Base-by-base conservation (phyloP, 1,140 invertebrate genomes). In the Trichonephila inaurata region DNA sequence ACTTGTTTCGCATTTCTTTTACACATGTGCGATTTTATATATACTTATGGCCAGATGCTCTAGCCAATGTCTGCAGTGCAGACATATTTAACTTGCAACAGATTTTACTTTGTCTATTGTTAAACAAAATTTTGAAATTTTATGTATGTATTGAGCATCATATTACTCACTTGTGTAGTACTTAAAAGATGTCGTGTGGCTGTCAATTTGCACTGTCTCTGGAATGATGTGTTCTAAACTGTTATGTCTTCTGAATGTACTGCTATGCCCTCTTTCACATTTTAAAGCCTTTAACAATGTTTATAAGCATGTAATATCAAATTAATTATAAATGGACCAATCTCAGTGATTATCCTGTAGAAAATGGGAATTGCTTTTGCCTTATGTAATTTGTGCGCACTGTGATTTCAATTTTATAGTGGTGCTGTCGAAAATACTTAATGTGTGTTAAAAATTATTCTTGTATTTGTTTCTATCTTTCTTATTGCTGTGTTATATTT, bases 321-420 rank as follows among this genome's bases (percentile, higher is more conserved):
- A 88, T 88, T 64, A 88, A 40, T 85, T 61, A 51, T 88, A 88
- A 88, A 88, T 66, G 86, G 86, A 88, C 86, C 86, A 88, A 88
- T 88, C 62, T 88, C 64, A 18, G 33, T 88, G 86, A 61, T 88
- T 88, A 64, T 28, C 61, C 33, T 40, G 60, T 88, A 88, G 62
- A 66, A 28, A 88, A 64, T 66, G 51, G 62, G 62, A 88, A 33
- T 66, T 64, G 60, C 62, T 88, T 88, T 33, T 66, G 86, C 61
- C 86, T 88, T 61, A 64, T 33, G 86, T 88, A 58, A 88, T 28
- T 88, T 88, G 40, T 66, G 86, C 86, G 40, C 86, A 88, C 86
- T 88, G 86, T 88, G 86, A 88, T 88, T 88, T 88, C 2, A 88
- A 88, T 88, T 88, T 62, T 88, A 88, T 62, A 64, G 62, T 64